Percentiles rank a stretch among this genome's conserved stretches.
Evolutionary conservation across 1,140 invertebrate genomes (phyloP).

Genomic region (Sipha flava): DNA sequence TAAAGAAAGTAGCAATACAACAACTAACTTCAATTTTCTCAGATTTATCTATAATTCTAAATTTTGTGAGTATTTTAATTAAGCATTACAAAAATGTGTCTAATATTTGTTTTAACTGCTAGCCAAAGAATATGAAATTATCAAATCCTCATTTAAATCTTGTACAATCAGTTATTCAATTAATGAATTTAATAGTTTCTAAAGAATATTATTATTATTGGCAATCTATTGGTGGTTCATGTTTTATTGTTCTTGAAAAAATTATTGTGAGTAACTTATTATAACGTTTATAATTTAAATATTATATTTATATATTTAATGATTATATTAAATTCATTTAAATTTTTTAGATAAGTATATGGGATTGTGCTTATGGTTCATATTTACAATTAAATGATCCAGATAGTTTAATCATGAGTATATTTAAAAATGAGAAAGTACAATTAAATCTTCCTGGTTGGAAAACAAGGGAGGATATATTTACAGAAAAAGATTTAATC

Average conservation of each 20-base stretch:
- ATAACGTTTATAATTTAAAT: not conserved
- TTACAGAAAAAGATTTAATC: not conserved
- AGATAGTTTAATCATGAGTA: not conserved
- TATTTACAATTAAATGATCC: slow-evolving; percentile 25
- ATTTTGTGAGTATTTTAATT: slow-evolving; percentile 4
- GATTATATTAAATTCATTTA: not conserved
- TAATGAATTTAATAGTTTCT: slow-evolving; percentile 13
- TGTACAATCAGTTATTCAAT: not conserved
- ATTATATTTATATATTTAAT: not conserved
- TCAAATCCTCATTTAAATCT: slow-evolving; percentile 10
- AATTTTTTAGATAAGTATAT: slow-evolving; percentile 7
- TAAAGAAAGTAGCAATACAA: slow-evolving; percentile 11
- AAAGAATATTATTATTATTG: slow-evolving; percentile 23
- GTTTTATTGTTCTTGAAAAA: slow-evolving; percentile 6
- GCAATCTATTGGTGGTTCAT: not conserved
- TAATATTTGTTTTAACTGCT: not conserved
- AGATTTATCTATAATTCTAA: slow-evolving; percentile 7
- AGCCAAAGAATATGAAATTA: slow-evolving; percentile 16
- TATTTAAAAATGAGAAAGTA: slow-evolving; percentile 24
- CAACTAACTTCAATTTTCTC: not conserved
- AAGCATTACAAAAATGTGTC: not conserved
- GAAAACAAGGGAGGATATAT: slow-evolving; percentile 26
- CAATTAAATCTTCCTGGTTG: slow-evolving; percentile 27
- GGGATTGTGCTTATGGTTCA: slow-evolving; percentile 23
- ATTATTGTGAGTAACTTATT: slow-evolving; percentile 8